Base-by-base conservation (phyloP, 2,888 invertebrate genomes). In the Calameuta pallipes region DNA sequence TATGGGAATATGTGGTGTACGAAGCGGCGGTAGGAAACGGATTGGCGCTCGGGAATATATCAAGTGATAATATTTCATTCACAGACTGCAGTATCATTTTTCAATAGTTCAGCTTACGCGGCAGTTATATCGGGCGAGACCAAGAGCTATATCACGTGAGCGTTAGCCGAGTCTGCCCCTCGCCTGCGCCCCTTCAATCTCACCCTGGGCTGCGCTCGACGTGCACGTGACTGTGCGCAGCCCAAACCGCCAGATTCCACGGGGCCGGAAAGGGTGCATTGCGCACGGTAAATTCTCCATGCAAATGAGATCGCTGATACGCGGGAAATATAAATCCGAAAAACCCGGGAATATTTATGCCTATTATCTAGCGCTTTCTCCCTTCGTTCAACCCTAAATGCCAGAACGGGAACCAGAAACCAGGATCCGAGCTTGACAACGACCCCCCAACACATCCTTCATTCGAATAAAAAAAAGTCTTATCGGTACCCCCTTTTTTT, bases 271-370 rank as follows among this genome's bases (percentile, higher is more conserved):
- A n/a, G 74, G 74, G 35, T 33, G 74, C 74, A 84, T 84, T 83
- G 85, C 80, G 77, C 83, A 70, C 84, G 81, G 83, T 90, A 90
- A 90, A 90, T 90, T 90, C 87, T 81, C 85, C 81, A 90, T 90
- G 90, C 90, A 90, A 91, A 90, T 90, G 88, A 89, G 89, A 89
- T 87, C 80, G 83, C 87, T 85, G 90, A 90, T 89, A 89, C 85
- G 87, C 85, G 85, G 84, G 85, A 89, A 89, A 88, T 90, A 90
- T 91, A 90, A 90, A 90, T 90, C 87, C 87, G 83, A 88, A 87
- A 90, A 88, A 88, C 85, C 85, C 80, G 37, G 81, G 85, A 84
- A 88, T 90, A 90, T 90, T 90, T 90, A 90, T 90, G 88, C 85
- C 87, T 84, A 87, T 89, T 90, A 90, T 89, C 89, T 86, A 84